Percentiles rank a stretch among this genome's conserved stretches.
Conservation (phyloP, 2,888 invertebrate species). For the Apeira syringaria region DNA sequence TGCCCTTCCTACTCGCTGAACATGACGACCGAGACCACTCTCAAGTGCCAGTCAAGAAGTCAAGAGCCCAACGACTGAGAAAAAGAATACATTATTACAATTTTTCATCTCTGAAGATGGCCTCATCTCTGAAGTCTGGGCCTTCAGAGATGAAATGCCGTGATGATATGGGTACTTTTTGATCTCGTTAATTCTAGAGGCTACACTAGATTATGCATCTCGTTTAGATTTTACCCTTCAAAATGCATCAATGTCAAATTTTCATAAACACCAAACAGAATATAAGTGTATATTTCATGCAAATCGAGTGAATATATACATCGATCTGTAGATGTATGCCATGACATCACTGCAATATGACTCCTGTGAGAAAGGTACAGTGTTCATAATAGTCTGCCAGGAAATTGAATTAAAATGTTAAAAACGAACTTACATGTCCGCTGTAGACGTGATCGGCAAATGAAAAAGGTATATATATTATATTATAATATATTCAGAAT, state of each 20-base stretch:
- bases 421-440: slow-evolving; percentile 40
- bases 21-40: too few species aligned
- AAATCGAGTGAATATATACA: slow-evolving; percentile 25
- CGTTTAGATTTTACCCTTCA: not conserved
- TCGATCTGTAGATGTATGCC: slow-evolving; percentile 4
- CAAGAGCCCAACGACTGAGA: too few species aligned
- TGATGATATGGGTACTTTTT: too few species aligned
- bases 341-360: not conserved
- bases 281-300: slow-evolving; percentile 32
- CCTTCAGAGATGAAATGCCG: too few species aligned
- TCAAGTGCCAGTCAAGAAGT: too few species aligned
- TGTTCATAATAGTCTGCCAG: slow-evolving; percentile 6
- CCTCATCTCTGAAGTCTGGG: too few species aligned
- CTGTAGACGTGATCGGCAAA: slow-evolving; percentile 47
- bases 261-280: slow-evolving; percentile 16
- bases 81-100: too few species aligned
- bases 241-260: slow-evolving; percentile 20
- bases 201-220: not conserved
- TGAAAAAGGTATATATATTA: slow-evolving; percentile 46
- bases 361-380: slow-evolving; percentile 2
- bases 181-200: too few species aligned
- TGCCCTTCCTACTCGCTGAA: too few species aligned
- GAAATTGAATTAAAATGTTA: slow-evolving; percentile 29
- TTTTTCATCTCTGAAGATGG: too few species aligned
- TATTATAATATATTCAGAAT: slow-evolving; percentile 40